A percentile compares a stretch with the other conserved stretches of the same genome.
Evolutionary conservation across 1,140 invertebrate genomes (phyloP).

Genomic region (Orchestia grillus): DNA sequence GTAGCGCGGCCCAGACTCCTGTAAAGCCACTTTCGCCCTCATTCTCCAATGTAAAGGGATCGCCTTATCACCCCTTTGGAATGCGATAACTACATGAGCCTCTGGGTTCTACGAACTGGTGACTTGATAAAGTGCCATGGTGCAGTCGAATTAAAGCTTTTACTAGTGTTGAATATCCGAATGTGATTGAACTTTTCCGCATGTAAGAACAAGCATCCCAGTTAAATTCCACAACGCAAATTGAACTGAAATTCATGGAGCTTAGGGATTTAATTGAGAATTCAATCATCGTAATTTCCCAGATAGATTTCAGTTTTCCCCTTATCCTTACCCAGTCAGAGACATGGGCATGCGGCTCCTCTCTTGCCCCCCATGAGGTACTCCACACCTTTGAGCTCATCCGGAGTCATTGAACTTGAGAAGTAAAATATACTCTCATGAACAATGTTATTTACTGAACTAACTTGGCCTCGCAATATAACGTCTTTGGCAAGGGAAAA

Average conservation of each 20-base stretch:
- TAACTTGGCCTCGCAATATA: background rate
- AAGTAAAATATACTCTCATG: too few species aligned
- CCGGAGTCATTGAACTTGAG: too few species aligned
- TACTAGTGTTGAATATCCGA: background rate
- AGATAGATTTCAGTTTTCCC: too few species aligned
- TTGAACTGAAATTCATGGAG: background rate
- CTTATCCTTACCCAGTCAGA: too few species aligned
- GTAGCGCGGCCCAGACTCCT: background rate
- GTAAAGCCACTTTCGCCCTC: background rate
- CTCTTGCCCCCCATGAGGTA: too few species aligned
- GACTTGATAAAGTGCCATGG: background rate
- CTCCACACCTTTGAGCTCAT: too few species aligned
- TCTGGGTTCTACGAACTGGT: too few species aligned
- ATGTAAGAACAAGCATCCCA: background rate
- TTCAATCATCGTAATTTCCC: too few species aligned
- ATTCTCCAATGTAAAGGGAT: background rate
- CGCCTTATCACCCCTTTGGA: too few species aligned
- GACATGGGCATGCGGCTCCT: too few species aligned
- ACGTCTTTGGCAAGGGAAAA: background rate
- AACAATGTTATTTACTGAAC: background rate
- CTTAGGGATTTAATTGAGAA: background rate
- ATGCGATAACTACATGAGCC: too few species aligned
- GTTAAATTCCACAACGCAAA: background rate
- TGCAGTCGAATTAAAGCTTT: background rate
- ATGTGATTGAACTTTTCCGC: background rate